Evolutionary conservation across 1,140 invertebrate species (phyloP), one percentile per base, ranked within the genome.

Genomic region (Telenomus remus): DNA sequence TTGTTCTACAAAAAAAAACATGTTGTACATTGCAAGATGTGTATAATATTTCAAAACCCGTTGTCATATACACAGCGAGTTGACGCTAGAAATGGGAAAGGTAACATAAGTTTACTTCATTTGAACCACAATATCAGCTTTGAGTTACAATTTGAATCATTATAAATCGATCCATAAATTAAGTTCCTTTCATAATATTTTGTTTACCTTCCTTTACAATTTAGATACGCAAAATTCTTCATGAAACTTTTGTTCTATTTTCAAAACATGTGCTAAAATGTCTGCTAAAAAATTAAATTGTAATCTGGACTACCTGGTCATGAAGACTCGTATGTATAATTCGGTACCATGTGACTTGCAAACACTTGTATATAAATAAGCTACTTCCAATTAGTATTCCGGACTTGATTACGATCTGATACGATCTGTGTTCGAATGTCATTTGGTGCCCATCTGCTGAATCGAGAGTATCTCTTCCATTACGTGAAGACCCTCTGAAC

Each of bases 371-470:
- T 66, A 74, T 63, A 74, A 74, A 74, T 66, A 66, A 74, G 51
- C 47, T 53, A 64, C 50, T 16, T 16, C 56, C 46, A 74, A 68
- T 74, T 74, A 74, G 63, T 74, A 74, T 74, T 73, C 70, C 16
- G 49, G 35, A 47, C 61, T 66, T 73, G 70, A 73, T 73, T 61
- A 55, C 51, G 61, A 73, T 73, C 61, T 55, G 70, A 73, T 73
- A 73, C 57, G 42, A 75, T 75, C 71, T 75, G 53, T 33, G 64
- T 69, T 69, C 54, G 72, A 61, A 75, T 75, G 64, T 68, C 64
- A 75, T 69, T 75, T 64, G 60, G 59, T 59, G 54, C 60, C 59
- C 72, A 64, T 68, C 64, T 69, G 59, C 59, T 75, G 54, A 64
- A 69, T 69, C 53, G 64, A 19, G 53, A 66, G 47, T 68, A 75